phyloP scores from a whole-genome alignment of 1,140 invertebrate genomes.

The Propsilocerus akamusi region DNA sequence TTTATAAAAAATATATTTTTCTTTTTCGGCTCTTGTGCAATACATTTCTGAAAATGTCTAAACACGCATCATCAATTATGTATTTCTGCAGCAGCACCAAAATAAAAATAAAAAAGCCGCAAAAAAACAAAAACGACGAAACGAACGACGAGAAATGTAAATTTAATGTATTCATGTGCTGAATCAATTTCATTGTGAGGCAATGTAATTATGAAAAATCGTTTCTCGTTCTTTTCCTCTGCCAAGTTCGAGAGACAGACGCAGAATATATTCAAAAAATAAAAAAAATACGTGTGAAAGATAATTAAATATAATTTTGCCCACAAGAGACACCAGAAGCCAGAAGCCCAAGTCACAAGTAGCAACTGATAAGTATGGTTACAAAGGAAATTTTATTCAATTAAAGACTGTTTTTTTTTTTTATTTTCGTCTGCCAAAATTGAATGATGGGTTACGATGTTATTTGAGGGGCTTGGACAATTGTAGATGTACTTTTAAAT shows the following conservation, averaged over 20 bases:
- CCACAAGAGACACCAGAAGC: conserved; percentile 1
- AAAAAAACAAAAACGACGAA: not conserved
- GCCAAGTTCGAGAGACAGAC: not conserved
- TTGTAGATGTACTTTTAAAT: too few species aligned
- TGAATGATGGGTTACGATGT: too few species aligned
- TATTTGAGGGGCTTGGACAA: too few species aligned
- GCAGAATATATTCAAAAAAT: too few species aligned
- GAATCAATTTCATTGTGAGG: not conserved
- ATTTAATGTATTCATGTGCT: not conserved
- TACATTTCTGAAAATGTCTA: too few species aligned
- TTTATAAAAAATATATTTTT: too few species aligned
- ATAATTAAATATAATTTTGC: conserved; percentile 4
- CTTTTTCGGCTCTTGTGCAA: too few species aligned
- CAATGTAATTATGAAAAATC: conserved; percentile 1
- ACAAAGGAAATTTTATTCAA: too few species aligned
- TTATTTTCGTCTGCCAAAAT: too few species aligned
- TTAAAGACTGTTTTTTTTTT: too few species aligned
- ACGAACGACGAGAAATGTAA: not conserved
- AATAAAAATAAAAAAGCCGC: not conserved
- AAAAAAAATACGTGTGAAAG: not conserved
- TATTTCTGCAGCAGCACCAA: not conserved
- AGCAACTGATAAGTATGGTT: not conserved
- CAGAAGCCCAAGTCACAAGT: not conserved
- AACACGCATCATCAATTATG: conserved; percentile 2
- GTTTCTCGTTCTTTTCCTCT: not conserved